Percentiles rank a stretch among this genome's conserved stretches.
These are phyloP conservation scores for Drosophila fulvimacula DNA, from an alignment of 2,888 invertebrate species.

Conservation along the genomic window DNA sequence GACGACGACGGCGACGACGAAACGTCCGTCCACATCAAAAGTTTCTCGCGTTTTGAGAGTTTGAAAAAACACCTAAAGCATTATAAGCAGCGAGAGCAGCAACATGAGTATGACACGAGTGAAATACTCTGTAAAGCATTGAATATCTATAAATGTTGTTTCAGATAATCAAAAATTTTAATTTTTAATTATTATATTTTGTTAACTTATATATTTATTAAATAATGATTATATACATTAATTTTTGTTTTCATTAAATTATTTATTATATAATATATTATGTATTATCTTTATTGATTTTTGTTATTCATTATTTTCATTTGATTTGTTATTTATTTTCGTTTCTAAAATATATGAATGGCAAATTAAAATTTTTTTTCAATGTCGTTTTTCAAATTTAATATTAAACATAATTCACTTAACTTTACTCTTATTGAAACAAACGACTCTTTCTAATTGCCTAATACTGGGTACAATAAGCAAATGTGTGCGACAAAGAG, in stretches of 20 bases:
- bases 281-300: neutral
- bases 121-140: slow-evolving; percentile 33
- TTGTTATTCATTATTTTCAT: no score
- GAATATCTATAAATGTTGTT: no score
- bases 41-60: slow-evolving; percentile 59
- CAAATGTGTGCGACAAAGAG: slow-evolving; percentile 38
- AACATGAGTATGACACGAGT: neutral
- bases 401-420: neutral
- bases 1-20: slow-evolving; percentile 46
- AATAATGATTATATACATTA: no score
- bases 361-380: no score
- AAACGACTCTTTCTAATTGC: neutral
- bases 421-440: neutral
- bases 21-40: slow-evolving; percentile 61
- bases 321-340: no score
- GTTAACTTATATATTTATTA: neutral
- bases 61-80: slow-evolving; percentile 34
- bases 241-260: no score
- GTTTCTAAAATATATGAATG: no score
- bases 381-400: no score
- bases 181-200: neutral
- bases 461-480: neutral
- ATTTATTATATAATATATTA: neutral
- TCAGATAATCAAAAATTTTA: neutral
- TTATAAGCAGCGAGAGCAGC: slow-evolving; percentile 14